Percentiles rank a stretch among this genome's conserved stretches.
Conservation (phyloP, 2,888 invertebrate genomes). For the Osmoderma eremita region DNA sequence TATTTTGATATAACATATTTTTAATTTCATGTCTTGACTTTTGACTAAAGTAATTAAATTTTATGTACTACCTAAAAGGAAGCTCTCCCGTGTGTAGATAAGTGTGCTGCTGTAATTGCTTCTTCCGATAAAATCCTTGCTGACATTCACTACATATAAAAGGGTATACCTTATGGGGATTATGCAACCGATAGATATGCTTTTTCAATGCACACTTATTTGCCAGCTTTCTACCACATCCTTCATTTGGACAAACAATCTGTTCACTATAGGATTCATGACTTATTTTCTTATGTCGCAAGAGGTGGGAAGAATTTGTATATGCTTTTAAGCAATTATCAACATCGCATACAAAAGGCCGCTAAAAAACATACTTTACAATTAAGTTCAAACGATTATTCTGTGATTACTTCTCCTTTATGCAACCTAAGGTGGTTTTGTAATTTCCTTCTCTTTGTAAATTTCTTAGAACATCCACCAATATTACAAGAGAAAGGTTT, state of each 20-base stretch:
- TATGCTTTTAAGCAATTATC: slow-evolving; percentile 52
- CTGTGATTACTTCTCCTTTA: slow-evolving; percentile 46
- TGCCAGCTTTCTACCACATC: slow-evolving; percentile 52
- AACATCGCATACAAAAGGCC: slow-evolving; percentile 52
- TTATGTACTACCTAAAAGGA: slow-evolving; percentile 43
- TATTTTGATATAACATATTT: no score
- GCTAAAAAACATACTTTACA: slow-evolving; percentile 44
- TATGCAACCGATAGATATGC: slow-evolving; percentile 49
- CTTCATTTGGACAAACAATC: slow-evolving; percentile 44
- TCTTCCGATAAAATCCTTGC: slow-evolving; percentile 53
- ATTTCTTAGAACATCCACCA: slow-evolving; percentile 42
- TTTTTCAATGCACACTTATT: slow-evolving; percentile 54
- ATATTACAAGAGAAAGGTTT: slow-evolving; percentile 35
- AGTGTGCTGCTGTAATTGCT: slow-evolving; percentile 51
- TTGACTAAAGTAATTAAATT: no score
- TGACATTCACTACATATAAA: slow-evolving; percentile 53
- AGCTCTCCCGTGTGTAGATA: slow-evolving; percentile 45
- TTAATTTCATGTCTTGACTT: no score
- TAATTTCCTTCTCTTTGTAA: slow-evolving; percentile 45
- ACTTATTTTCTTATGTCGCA: slow-evolving; percentile 50
- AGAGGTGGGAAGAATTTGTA: slow-evolving; percentile 53
- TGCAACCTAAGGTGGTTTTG: slow-evolving; percentile 46
- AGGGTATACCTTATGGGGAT: slow-evolving; percentile 46
- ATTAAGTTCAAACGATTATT: neutral
- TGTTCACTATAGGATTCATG: slow-evolving; percentile 47